Base-by-base conservation (phyloP, 2,113 vertebrate species). In the Microtus ochrogaster region DNA sequence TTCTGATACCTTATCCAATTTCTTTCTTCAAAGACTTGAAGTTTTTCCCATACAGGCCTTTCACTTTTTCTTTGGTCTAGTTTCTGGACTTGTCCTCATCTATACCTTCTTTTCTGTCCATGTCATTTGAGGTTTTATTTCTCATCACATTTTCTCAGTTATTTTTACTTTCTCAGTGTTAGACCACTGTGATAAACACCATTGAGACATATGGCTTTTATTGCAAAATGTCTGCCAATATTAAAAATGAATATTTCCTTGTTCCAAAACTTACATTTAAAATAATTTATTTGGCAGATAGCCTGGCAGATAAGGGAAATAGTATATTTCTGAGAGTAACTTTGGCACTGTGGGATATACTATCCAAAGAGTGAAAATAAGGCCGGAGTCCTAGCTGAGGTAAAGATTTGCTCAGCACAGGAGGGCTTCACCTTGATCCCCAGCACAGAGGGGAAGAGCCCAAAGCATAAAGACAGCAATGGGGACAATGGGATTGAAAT, bases 221-320 rank as follows among this genome's bases (percentile, higher is more conserved):
- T 91, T 65, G 84, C 89, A 92, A 16, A 82, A 22, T 72, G 58
- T 47, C 39, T 81, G 76, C 74, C 66, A 85, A 28, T 63, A 89
- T 41, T 87, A 96, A 95, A 95, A 92, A 91, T 47, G 22, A 16
- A 33, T 81, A 30, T 70, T 58, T 30, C 22, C 24, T 77, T 93
- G 90, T 95, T 81, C 30, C 30, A 93, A 72, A 47, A 89, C 72
- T 55, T 77, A 41, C 3, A 88, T 70, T 93, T 94, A 72, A 33
- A 70, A 91, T 76, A 92, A 94, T 89, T 39, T 55, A 77, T 77
- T 89, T 78, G 73, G 74, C 9, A 92, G 70, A 73, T 68, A 94
- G 68, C 89, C 68, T 79, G 58, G 76, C 13, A 88, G 76, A 92
- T 68, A 33, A 70, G 84, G 33, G 70, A 95, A 96, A 82, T 0